Evolutionary conservation across 2,797 vertebrate genomes (phyloP), one percentile per base, ranked within the genome.

Genomic region (Simalia tracyae): DNA sequence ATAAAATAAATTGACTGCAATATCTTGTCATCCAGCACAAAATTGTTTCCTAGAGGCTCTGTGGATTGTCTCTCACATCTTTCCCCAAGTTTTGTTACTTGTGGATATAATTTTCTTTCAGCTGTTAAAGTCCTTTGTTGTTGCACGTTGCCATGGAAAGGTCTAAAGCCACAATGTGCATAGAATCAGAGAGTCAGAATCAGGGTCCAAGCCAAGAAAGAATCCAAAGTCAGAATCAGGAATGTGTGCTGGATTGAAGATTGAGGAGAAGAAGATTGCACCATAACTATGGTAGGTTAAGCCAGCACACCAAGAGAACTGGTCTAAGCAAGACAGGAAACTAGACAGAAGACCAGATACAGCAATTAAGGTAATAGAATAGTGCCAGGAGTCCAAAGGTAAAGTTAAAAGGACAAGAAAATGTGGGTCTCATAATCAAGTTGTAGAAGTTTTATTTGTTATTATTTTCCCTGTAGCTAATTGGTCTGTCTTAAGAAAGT

Each of bases 21-120:
- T 61, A 46, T 60, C 31, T 85, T 90, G 46, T 14, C 19, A n/a
- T 4, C 57, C 89, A 0, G 0, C 28, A 26, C 86, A 89, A 68
- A 88, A 5, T 81, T 89, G 92, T 46, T 81, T 36, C 61, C 28
- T 9, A 46, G 90, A 1, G 2, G 11, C 81, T 84, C 95, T 95
- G 76, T 81, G 68, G 0, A 92, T 84, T 57, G 72, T 46, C 63
- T 94, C 59, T 84, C 93, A 60, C 85, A 36, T 92, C 89, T 85
- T 66, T 81, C 3, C 36, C 84, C 4, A 17, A 72, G 10, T 57
- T 84, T 84, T 76, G 61, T 42, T 72, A 42, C 28, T 0, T 28
- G 81, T 36, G n/a, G 86, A 22, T 6, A 64, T 9, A 0, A 54
- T 68, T 60, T 26, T 61, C 15, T 36, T 9, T 91, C 68, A 56